A percentile compares a stretch with the other conserved stretches of the same genome.
phyloP scores from a whole-genome alignment of 2,888 invertebrate genomes.

The Xestia rhomboidea region DNA sequence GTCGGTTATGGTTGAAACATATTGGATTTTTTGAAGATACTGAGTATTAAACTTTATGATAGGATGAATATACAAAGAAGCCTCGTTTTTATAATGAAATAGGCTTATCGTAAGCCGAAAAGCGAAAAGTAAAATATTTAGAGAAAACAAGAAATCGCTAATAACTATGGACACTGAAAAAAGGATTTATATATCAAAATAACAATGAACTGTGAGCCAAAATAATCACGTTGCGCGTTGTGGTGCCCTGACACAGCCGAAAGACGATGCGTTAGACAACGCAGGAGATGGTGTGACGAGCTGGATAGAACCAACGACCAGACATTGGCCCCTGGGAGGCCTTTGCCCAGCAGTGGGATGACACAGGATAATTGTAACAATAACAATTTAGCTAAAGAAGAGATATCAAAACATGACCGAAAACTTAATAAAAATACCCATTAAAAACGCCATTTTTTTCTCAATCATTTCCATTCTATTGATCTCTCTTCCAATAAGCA shows the following conservation, averaged over 20 bases:
- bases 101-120: not conserved
- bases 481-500: conserved; percentile 61
- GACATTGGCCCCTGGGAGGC: too few species aligned
- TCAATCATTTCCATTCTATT: conserved; percentile 55
- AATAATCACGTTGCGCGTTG: too few species aligned
- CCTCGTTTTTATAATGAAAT: conserved; percentile 12
- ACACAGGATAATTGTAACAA: too few species aligned
- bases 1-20: conserved; percentile 24
- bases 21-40: conserved; percentile 41
- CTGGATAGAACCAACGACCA: too few species aligned
- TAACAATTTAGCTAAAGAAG: not conserved
- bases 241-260: too few species aligned
- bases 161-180: not conserved
- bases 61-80: not conserved
- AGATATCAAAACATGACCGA: not conserved
- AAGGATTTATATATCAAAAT: not conserved
- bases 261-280: too few species aligned
- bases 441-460: conserved; percentile 48
- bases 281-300: too few species aligned
- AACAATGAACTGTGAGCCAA: not conserved
- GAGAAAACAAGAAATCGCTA: too few species aligned
- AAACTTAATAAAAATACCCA: conserved; percentile 44
- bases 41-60: conserved; percentile 11
- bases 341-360: too few species aligned
- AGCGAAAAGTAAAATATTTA: not conserved